These are phyloP conservation scores for Holothuria glaberrima DNA, from an alignment of 35 echinoderm and acorn worm genomes.

Conservation along the genomic window DNA sequence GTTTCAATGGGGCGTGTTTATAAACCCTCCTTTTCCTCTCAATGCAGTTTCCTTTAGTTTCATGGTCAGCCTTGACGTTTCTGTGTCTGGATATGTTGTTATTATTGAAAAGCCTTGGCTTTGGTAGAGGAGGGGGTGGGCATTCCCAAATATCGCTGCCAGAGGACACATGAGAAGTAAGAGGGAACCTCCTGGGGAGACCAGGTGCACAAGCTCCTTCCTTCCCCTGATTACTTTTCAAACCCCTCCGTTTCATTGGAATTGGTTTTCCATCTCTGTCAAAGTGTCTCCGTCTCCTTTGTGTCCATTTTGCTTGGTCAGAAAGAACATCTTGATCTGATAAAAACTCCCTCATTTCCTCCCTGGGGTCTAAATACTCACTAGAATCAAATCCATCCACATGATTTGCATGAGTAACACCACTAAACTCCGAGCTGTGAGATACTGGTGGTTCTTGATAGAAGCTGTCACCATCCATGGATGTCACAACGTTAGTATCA, in stretches of 20 bases:
- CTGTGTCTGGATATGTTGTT: not conserved
- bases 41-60: not conserved
- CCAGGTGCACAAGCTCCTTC: not conserved
- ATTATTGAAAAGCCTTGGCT: not conserved
- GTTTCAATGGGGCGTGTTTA: slow-evolving; percentile 23
- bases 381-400: not conserved
- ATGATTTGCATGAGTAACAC: too few relatives aligned
- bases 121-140: slow-evolving; percentile 38
- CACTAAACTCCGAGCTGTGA: too few relatives aligned
- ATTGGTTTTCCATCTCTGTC: slow-evolving; percentile 28
- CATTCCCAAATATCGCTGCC: slow-evolving; percentile 9
- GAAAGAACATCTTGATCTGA: slow-evolving; percentile 30
- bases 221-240: not conserved
- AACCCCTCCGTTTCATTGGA: slow-evolving; percentile 14
- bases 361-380: not conserved
- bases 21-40: slow-evolving; percentile 10
- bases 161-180: not conserved
- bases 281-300: slow-evolving; percentile 1
- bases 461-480: not conserved
- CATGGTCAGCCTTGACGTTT: not conserved
- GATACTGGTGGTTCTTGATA: not conserved
- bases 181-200: not conserved
- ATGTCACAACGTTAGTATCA: not conserved
- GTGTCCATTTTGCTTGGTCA: slow-evolving; percentile 30
- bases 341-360: not conserved